A percentile compares a stretch with the other conserved stretches of the same genome.
Conservation (phyloP, 1,140 invertebrate genomes). For the Dendroctonus ponderosae region DNA sequence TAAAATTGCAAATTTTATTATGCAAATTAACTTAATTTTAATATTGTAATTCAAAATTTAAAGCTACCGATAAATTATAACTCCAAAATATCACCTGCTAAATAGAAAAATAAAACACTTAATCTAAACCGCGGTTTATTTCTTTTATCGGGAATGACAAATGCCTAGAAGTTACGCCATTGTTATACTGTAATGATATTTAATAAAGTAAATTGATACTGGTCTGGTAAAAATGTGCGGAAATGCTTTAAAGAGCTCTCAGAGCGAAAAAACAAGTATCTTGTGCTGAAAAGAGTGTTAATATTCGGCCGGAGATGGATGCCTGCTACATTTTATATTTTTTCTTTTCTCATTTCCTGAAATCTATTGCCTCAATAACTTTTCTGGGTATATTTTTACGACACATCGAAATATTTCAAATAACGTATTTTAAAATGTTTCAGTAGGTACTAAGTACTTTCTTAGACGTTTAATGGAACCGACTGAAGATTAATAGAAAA, state of each 20-base stretch:
- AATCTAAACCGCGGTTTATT: conserved; percentile 9
- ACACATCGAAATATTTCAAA: conserved; percentile 11
- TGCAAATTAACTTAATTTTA: too few relatives aligned
- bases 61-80: too few relatives aligned
- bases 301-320: conserved; percentile 36
- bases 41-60: too few relatives aligned
- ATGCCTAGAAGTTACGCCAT: conserved; percentile 37
- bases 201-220: conserved; percentile 43
- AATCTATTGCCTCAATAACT: conserved; percentile 24
- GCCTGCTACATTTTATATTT: conserved; percentile 37
- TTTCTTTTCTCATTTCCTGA: conserved; percentile 30
- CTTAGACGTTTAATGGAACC: background rate
- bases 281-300: conserved; percentile 26
- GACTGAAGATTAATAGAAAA: too few relatives aligned
- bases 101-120: conserved; percentile 4
- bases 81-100: background rate
- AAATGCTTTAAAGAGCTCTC: conserved; percentile 29
- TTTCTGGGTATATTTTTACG: conserved; percentile 10
- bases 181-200: conserved; percentile 41
- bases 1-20: too few relatives aligned
- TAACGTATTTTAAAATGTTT: background rate
- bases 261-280: conserved; percentile 16
- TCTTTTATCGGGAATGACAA: conserved; percentile 39
- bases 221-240: conserved; percentile 39
- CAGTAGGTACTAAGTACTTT: too few relatives aligned